Conservation (phyloP, 2,113 vertebrate species). For the Todiramphus saurophagus region DNA sequence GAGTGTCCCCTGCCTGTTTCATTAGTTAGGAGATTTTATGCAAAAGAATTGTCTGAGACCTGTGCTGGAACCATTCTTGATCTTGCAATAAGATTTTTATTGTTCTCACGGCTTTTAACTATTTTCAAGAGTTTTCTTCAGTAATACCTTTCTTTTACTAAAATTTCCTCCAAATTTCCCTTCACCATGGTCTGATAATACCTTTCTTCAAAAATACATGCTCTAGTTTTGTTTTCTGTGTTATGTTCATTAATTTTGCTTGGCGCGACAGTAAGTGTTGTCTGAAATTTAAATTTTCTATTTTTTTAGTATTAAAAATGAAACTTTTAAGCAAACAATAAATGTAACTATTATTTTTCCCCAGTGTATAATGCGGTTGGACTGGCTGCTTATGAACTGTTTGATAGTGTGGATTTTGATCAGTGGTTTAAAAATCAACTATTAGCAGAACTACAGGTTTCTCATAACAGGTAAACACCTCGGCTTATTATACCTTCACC, state of each 20-base stretch:
- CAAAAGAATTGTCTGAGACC: background rate
- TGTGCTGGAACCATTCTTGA: background rate
- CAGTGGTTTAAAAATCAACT: constrained; percentile 98
- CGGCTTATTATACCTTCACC: background rate
- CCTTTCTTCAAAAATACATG: background rate
- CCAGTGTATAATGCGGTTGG: constrained; percentile 96
- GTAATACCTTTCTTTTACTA: background rate
- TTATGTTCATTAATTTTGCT: too few relatives aligned
- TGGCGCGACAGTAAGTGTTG: too few relatives aligned
- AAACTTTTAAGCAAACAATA: background rate
- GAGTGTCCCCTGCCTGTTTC: background rate
- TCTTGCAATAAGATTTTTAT: background rate
- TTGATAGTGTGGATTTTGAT: constrained; percentile 98
- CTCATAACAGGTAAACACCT: constrained; percentile 87
- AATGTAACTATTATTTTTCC: constrained; percentile 30
- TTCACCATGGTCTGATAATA: background rate
- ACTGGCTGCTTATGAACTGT: constrained; percentile 93
- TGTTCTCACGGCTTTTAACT: background rate
- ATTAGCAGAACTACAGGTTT: constrained; percentile 91
- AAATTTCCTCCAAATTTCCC: background rate
- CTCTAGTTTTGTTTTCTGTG: background rate
- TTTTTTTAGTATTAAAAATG: background rate
- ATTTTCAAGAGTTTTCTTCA: background rate
- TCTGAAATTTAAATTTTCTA: background rate
- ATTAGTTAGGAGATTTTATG: background rate